Conservation (phyloP, 2,113 vertebrate genomes). For the Carettochelys insculpta region DNA sequence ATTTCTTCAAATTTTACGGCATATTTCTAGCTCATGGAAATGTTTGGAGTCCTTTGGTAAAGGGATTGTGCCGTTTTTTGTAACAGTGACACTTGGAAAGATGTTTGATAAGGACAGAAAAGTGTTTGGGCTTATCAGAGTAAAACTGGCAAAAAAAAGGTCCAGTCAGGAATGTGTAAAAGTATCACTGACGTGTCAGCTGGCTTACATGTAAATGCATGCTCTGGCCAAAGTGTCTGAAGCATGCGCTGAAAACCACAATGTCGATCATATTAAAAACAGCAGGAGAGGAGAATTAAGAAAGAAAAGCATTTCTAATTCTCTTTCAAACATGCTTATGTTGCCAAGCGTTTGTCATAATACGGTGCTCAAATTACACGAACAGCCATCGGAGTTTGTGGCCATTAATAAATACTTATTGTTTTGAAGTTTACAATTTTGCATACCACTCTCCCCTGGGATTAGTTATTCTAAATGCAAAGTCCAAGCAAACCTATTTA, state of each 20-base stretch:
- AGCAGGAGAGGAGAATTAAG: slow-evolving; percentile 81
- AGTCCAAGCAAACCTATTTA: slow-evolving; percentile 64
- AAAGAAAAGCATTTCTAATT: slow-evolving; percentile 86
- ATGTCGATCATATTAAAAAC: slow-evolving; percentile 82
- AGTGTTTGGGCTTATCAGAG: slow-evolving; percentile 55
- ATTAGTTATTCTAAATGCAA: slow-evolving; percentile 61
- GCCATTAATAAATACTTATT: slow-evolving; percentile 76
- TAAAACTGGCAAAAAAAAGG: slow-evolving; percentile 21
- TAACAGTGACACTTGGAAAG: slow-evolving; percentile 43
- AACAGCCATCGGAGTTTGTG: slow-evolving; percentile 71
- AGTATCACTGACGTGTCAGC: slow-evolving; percentile 67
- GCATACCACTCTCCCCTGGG: slow-evolving; percentile 62
- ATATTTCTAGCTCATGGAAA: slow-evolving; percentile 12
- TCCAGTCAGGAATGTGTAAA: slow-evolving; percentile 18
- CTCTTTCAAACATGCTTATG: slow-evolving; percentile 74
- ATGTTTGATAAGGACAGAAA: slow-evolving; percentile 36
- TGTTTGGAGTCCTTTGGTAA: slow-evolving; percentile 23
- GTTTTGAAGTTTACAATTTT: slow-evolving; percentile 73
- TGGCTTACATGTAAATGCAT: slow-evolving; percentile 77
- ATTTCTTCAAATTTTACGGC: slow-evolving; percentile 24
- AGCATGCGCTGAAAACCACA: slow-evolving; percentile 77
- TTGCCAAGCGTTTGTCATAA: slow-evolving; percentile 83
- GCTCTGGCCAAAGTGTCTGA: slow-evolving; percentile 75
- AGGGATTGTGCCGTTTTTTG: slow-evolving; percentile 44
- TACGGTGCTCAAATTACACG: slow-evolving; percentile 74